Evolutionary conservation across 2,797 vertebrate genomes (phyloP).

Genomic region (Spinus olivaceus): DNA sequence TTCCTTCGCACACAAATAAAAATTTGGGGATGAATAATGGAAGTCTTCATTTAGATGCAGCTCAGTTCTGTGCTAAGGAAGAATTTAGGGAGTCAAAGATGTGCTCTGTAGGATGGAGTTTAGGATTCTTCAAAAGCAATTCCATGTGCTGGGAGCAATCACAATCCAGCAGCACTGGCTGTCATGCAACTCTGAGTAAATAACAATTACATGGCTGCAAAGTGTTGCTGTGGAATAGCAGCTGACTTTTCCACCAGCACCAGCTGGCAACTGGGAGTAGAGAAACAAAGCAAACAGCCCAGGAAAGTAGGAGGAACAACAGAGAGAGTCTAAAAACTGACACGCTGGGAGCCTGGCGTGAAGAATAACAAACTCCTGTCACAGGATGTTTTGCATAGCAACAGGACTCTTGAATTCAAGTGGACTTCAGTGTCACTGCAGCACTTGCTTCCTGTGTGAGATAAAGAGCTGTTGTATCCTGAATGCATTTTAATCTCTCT

Average conservation of each 20-base stretch:
- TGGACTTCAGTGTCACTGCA: slow-evolving; percentile 8
- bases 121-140: neutral
- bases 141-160: neutral
- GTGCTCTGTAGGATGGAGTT: neutral
- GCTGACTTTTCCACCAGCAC: neutral
- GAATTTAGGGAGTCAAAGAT: neutral
- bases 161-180: neutral
- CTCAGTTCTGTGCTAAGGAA: neutral
- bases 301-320: slow-evolving; percentile 35
- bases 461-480: slow-evolving; percentile 6
- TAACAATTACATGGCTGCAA: neutral
- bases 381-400: slow-evolving; percentile 54
- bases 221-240: slow-evolving; percentile 4
- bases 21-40: neutral
- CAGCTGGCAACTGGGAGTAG: slow-evolving; percentile 40
- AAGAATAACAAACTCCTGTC: slow-evolving; percentile 13
- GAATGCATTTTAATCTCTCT: slow-evolving; percentile 21
- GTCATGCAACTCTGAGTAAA: neutral
- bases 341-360: neutral
- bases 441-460: slow-evolving; percentile 22
- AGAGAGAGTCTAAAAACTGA: slow-evolving; percentile 6
- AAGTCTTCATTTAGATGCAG: neutral
- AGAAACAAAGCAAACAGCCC: slow-evolving; percentile 38
- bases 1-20: neutral
- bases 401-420: slow-evolving; percentile 33